Conservation (phyloP, 1,140 invertebrate species). For the Zaprionus taronus region DNA sequence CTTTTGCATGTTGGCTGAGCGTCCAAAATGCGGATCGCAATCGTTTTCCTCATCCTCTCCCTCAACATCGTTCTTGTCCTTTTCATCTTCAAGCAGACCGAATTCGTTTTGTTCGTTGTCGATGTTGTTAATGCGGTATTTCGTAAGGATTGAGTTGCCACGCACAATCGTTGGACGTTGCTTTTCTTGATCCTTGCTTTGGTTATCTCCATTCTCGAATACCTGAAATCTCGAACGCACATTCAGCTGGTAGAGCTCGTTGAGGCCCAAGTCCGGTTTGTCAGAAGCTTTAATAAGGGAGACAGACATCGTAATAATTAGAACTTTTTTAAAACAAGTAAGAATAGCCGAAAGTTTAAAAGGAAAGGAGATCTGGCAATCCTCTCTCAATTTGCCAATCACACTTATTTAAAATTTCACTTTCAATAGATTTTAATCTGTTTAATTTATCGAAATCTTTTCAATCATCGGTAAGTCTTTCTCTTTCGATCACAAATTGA, state of each 20-base stretch:
- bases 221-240: slow-evolving; percentile 94
- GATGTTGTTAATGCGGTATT: slow-evolving; percentile 52
- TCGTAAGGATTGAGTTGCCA: slow-evolving; percentile 87
- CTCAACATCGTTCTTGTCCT: slow-evolving; percentile 49
- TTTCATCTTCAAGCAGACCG: slow-evolving; percentile 41
- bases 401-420: too few species aligned
- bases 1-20: slow-evolving; percentile 84
- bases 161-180: slow-evolving; percentile 85
- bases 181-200: slow-evolving; percentile 20
- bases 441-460: too few species aligned
- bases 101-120: slow-evolving; percentile 66
- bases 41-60: slow-evolving; percentile 47
- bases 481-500: too few species aligned
- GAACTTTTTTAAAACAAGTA: not conserved
- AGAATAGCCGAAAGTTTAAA: not conserved
- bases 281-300: slow-evolving; percentile 88
- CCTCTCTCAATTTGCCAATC: too few species aligned
- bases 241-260: slow-evolving; percentile 92
- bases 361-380: too few species aligned
- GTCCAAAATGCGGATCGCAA: slow-evolving; percentile 84
- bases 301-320: not conserved
- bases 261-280: slow-evolving; percentile 94
- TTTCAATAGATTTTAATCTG: too few species aligned
- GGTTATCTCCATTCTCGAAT: slow-evolving; percentile 89
- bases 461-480: too few species aligned